These are phyloP conservation scores for Drosophila pseudotakahashii DNA, from an alignment of 2,888 invertebrate genomes.

Conservation along the genomic window DNA sequence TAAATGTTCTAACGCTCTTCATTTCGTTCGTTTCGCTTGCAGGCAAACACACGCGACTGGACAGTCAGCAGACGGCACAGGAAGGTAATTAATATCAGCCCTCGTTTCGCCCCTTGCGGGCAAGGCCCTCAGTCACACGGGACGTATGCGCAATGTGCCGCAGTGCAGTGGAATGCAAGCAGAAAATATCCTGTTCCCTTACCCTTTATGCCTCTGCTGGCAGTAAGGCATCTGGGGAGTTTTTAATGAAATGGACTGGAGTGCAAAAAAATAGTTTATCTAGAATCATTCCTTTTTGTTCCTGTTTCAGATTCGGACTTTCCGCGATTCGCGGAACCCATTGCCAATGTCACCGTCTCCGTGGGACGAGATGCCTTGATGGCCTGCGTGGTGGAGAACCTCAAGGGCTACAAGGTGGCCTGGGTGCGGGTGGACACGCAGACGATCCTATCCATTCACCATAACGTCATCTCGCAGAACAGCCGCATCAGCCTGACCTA, in stretches of 20 bases:
- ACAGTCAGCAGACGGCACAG: slow-evolving; percentile 80
- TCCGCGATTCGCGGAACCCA: slow-evolving; percentile 94
- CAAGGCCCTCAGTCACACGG: slow-evolving; percentile 15
- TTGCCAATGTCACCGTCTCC: slow-evolving; percentile 95
- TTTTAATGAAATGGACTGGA: slow-evolving; percentile 8
- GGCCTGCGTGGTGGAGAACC: slow-evolving; percentile 95
- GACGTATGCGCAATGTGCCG: slow-evolving; percentile 58
- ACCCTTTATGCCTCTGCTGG: not conserved
- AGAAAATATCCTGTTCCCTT: not conserved
- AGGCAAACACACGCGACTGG: slow-evolving; percentile 83
- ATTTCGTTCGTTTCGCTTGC: slow-evolving; percentile 54
- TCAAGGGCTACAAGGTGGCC: slow-evolving; percentile 94
- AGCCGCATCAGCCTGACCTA: slow-evolving; percentile 93
- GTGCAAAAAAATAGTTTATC: slow-evolving; percentile 2
- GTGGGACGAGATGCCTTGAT: slow-evolving; percentile 94
- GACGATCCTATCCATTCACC: slow-evolving; percentile 95
- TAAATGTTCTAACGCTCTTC: slow-evolving; percentile 56
- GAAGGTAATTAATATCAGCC: slow-evolving; percentile 81
- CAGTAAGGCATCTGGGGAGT: not conserved
- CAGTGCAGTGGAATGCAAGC: slow-evolving; percentile 39
- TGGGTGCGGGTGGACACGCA: slow-evolving; percentile 97
- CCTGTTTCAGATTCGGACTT: slow-evolving; percentile 83
- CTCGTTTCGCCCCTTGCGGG: slow-evolving; percentile 22
- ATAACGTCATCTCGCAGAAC: slow-evolving; percentile 96
- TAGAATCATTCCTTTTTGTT: not conserved